Base-by-base conservation (phyloP, 1,140 invertebrate species). In the Cotesia vestalis region DNA sequence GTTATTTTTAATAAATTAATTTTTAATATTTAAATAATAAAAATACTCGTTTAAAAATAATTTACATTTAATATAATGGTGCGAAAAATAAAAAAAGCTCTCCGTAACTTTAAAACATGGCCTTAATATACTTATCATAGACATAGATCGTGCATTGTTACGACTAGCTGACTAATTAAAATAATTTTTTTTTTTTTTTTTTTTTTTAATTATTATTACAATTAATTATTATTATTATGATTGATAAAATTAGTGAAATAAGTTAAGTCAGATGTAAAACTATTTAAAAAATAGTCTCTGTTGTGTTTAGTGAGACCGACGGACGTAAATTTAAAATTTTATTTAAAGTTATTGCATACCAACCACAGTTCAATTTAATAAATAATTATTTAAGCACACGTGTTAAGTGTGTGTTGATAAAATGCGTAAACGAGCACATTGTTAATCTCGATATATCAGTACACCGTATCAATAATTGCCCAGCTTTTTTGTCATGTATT, bases 41-140 rank as follows among this genome's bases (percentile, higher is more conserved):
- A 2, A 17, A 14, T 14, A 14, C 17, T 55, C 53, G 17, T 55
- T 12, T 55, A n/a, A n/a, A 55, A 55, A 55, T 46, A 46, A 46
- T n/a, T 55, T n/a, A n/a, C 5, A 55, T 55, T 69, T 55, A 59
- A 38, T 17, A 0, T 5, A 27, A 27, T 40, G 35, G 27, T 20
- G 5, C 46, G 17, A 34, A 11, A 63, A 62, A 17, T 17, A 53
- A 35, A 11, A 20, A 52, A 53, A 60, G 51, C 78, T 82, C 78
- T 81, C 77, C 77, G 71, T 71, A 82, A 81, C 80, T 81, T 84
- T 78, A 81, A 79, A 75, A 79, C 74, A 80, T 81, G 79, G 83
- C 81, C 83, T 83, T 83, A 83, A 84, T 81, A 84, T 83, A 83
- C 80, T 84, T 83, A 84, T 83, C 79, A 79, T 81, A 82, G 76